A percentile compares a stretch with the other conserved stretches of the same genome.
Evolutionary conservation across 2,888 invertebrate genomes (phyloP).

Genomic region (Drosophila recens): DNA sequence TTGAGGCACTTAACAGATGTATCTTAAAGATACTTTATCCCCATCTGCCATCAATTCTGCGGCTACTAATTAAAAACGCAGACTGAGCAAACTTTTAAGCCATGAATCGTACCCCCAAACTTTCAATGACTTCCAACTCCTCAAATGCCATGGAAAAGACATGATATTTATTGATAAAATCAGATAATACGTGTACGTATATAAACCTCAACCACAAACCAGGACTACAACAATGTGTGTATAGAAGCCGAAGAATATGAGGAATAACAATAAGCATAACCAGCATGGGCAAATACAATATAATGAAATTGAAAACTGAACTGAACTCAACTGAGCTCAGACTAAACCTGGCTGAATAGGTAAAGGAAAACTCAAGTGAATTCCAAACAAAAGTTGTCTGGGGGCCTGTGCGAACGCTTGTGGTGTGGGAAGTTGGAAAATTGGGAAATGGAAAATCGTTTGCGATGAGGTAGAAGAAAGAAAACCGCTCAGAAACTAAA

Average conservation of each 20-base stretch:
- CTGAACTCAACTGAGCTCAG: constrained; percentile 30
- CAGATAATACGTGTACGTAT: constrained; percentile 36
- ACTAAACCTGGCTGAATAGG: constrained; percentile 17
- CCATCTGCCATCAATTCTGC: constrained; percentile 7
- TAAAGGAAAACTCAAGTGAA: constrained; percentile 28
- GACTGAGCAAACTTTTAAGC: constrained; percentile 36
- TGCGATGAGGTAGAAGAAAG: background rate
- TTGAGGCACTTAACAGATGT: constrained; percentile 74
- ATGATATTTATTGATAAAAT: constrained; percentile 60
- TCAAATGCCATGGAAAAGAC: constrained; percentile 35
- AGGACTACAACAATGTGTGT: constrained; percentile 42
- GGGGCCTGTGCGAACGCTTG: constrained; percentile 22
- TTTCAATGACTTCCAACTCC: constrained; percentile 27
- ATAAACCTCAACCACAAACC: constrained; percentile 48
- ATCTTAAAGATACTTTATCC: constrained; percentile 60
- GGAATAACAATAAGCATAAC: constrained; percentile 43
- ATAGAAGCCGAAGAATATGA: constrained; percentile 31
- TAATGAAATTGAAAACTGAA: constrained; percentile 72
- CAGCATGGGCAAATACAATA: constrained; percentile 70
- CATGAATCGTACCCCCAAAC: constrained; percentile 28
- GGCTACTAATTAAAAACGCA: constrained; percentile 54
- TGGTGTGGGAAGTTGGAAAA: constrained; percentile 20
- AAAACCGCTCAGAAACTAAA: constrained; percentile 53
- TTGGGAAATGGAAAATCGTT: constrained; percentile 14
- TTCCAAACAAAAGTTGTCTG: constrained; percentile 52